These are phyloP conservation scores for Typhlichthys subterraneus DNA, from an alignment of 2,797 vertebrate genomes.

Conservation along the genomic window DNA sequence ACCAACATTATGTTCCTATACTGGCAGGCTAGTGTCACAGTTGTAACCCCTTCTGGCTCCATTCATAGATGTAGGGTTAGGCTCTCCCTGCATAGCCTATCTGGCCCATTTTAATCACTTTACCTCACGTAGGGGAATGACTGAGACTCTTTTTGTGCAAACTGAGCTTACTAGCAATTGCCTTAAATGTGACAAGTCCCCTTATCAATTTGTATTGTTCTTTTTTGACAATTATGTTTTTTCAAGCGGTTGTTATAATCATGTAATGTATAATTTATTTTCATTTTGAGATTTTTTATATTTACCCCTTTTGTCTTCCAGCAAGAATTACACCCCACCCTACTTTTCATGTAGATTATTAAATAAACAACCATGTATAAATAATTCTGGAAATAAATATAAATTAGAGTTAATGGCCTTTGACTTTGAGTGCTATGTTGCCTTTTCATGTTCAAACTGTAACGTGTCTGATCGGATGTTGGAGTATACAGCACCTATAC, in stretches of 20 bases:
- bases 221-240: constrained; percentile 40
- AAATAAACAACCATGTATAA: constrained; percentile 53
- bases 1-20: constrained; percentile 28
- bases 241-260: constrained; percentile 36
- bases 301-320: constrained; percentile 36
- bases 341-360: constrained; percentile 63
- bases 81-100: constrained; percentile 42
- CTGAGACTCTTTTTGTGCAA: constrained; percentile 60
- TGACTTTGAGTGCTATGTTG: constrained; percentile 30
- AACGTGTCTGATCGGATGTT: neutral
- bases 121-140: constrained; percentile 38
- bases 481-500: neutral
- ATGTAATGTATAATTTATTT: constrained; percentile 51
- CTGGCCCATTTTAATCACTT: constrained; percentile 25
- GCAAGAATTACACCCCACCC: constrained; percentile 46
- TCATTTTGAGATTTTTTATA: constrained; percentile 24
- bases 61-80: constrained; percentile 31
- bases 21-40: constrained; percentile 35
- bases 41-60: constrained; percentile 13
- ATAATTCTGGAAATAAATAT: constrained; percentile 61
- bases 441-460: constrained; percentile 22
- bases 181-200: constrained; percentile 65
- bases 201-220: constrained; percentile 21
- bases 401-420: constrained; percentile 55
- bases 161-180: constrained; percentile 65